Percentiles rank a stretch among this genome's conserved stretches.
phyloP scores from a whole-genome alignment of 2,797 vertebrate species.

The Odontamblyopus lacepedii region DNA sequence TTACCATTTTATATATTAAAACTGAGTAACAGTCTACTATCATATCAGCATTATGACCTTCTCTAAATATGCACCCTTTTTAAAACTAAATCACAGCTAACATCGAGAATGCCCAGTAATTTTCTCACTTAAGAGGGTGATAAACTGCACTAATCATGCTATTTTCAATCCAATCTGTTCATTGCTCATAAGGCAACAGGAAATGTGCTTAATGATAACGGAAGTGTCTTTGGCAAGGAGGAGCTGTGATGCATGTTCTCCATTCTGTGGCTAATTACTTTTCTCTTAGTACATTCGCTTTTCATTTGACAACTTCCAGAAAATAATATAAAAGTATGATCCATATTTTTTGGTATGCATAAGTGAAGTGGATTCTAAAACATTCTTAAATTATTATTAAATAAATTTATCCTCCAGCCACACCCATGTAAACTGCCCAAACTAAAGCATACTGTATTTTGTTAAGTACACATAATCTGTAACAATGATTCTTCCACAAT shows the following conservation, averaged over 20 bases:
- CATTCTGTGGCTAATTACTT: not conserved
- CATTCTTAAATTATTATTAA: no score
- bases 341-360: no score
- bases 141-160: slow-evolving; percentile 9
- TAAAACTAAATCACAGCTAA: not conserved
- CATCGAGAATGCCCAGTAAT: not conserved
- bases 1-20: not conserved
- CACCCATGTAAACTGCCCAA: no score
- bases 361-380: no score
- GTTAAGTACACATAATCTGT: no score
- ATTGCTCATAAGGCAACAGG: slow-evolving; percentile 12
- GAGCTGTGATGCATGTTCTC: slow-evolving; percentile 28
- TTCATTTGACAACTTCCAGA: slow-evolving; percentile 25
- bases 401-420: no score
- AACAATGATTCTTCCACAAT: no score
- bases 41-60: not conserved
- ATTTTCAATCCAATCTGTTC: slow-evolving; percentile 25
- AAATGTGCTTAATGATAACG: slow-evolving; percentile 42
- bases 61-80: not conserved
- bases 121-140: slow-evolving; percentile 12
- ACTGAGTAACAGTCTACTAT: not conserved
- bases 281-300: not conserved
- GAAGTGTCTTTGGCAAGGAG: slow-evolving; percentile 33
- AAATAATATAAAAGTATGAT: no score
- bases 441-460: no score